Conservation (phyloP, 2,888 invertebrate genomes). For the Meloe dianella region DNA sequence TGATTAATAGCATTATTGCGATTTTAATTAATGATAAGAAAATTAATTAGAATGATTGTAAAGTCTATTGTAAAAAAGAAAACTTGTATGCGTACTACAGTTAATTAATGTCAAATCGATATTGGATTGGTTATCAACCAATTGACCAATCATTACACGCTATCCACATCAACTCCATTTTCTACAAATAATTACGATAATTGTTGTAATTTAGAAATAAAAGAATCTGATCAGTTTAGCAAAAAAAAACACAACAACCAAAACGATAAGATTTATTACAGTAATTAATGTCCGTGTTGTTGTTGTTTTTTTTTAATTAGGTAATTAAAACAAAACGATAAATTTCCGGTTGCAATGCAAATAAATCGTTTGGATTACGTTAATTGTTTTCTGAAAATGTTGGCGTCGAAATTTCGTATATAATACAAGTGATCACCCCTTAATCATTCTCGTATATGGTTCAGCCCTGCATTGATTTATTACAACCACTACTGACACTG, state of each 20-base stretch:
- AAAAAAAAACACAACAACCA: no score
- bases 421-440: constrained; percentile 29
- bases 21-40: no score
- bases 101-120: no score
- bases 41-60: no score
- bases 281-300: neutral
- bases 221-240: neutral
- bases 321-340: neutral
- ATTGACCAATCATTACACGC: no score
- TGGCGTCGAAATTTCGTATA: neutral
- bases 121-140: no score
- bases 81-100: no score
- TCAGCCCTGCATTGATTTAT: constrained; percentile 32
- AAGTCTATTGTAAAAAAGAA: no score
- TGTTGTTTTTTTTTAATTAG: neutral
- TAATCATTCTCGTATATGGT: constrained; percentile 26
- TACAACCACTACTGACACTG: neutral
- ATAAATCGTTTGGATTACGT: neutral
- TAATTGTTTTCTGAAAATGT: neutral
- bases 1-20: no score
- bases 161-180: no score
- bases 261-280: neutral
- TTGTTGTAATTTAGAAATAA: neutral
- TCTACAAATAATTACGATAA: neutral
- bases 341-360: constrained; percentile 1